Evolutionary conservation across 2,888 invertebrate genomes (phyloP), one percentile per base, ranked within the genome.

Genomic region (Nezara viridula): DNA sequence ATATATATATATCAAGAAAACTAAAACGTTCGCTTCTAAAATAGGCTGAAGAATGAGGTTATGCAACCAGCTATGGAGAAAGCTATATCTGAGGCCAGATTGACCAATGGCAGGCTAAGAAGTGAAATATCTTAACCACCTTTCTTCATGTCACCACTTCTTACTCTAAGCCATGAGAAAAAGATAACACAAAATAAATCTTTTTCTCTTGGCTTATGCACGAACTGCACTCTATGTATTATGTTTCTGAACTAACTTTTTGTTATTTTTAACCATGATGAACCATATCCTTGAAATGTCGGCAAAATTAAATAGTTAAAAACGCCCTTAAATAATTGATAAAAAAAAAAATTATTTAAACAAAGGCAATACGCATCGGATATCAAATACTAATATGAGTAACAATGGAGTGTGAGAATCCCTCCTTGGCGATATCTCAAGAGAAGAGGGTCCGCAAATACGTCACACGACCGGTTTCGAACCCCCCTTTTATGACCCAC

Each of bases 11-110:
- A 37, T 4, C 14, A 21, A 37, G 66, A 73, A 37, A 73, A 73
- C 66, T 21, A 21, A 73, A 73, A 4, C 19, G 3, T 37, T 32
- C 37, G 7, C 4, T 9, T 37, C 37, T 37, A 21, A 37, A 73
- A 27, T 19, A 37, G n/a, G 19, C 21, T 21, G 6, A 73, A 73
- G 66, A 73, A 73, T 73, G 66, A 73, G 66, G 66, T 81, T 81
- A 81, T 81, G 81, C 81, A 81, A 81, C 81, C n/a, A 10, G 47
- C n/a, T n/a, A 10, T 44, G 81, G 81, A 81, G 81, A 81, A 81
- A 81, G 81, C 81, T 37, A 32, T 73, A 2, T 14, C 66, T 73
- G 19, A 9, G 19, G 21, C 66, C 66, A 73, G 66, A 73, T 73
- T 73, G 66, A 73, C 66, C 66, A 73, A 73, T 66, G 27, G 16